Evolutionary conservation across 2,888 invertebrate genomes (phyloP), one percentile per base, ranked within the genome.

Genomic region (Syrphus vitripennis): DNA sequence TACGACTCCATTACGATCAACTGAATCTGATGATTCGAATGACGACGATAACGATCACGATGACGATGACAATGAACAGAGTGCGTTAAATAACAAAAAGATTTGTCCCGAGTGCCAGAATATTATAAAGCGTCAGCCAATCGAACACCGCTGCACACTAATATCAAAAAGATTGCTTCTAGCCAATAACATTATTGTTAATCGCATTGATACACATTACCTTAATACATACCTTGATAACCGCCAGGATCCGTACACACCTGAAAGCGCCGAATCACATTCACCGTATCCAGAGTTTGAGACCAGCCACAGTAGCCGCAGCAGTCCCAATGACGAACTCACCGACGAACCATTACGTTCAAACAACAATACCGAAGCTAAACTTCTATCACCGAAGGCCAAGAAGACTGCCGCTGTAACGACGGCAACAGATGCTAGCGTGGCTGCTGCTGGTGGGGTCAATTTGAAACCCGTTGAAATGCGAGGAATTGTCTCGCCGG

Each of bases 181-280:
- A 24, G 88, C 91, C 0, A 91, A 92, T 82, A 90, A 92, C 79
- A 92, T 94, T 14, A 94, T 94, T 78, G 93, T 94, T 0, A 94
- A 94, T 88, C 93, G 94, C 72, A 91, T 94, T 12, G 94, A 95
- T 88, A 93, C 92, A 4, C 93, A 93, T 1, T 90, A 94, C 29
- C 90, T 95, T 0, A 91, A 89, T 78, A 90, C 91, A 19, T 88
- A 89, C 79, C 89, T 89, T 63, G 89, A 91, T 81, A 88, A 87
- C 19, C 88, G 86, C 26, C 88, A 88, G 69, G 96, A 96, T 89
- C 96, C 97, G 0, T 97, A 97, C 89, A 97, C 97, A 0, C 97
- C 97, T n/a, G 97, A 97, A 89, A 96, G 96, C 91, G 94, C 95
- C 87, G 96, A 96, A 89, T 96, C 96, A 24, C 96, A 95, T 89